phyloP scores from a whole-genome alignment of 1,140 invertebrate genomes.

The Diorhabda elongata region DNA sequence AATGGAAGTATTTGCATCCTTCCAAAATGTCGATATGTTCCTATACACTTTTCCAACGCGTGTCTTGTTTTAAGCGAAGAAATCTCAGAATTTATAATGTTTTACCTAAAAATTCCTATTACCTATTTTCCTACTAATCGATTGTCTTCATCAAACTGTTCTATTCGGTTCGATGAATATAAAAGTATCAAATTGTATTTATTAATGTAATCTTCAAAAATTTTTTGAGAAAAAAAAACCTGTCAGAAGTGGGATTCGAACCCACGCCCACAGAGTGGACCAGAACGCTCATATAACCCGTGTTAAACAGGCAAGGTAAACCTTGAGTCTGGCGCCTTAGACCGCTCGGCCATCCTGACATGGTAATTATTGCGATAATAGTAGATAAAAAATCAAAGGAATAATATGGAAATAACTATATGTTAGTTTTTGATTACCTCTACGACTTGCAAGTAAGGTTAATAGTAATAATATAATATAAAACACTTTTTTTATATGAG shows the following conservation, averaged over 20 bases:
- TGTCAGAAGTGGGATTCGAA: conserved; percentile 87
- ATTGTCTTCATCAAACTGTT: too few relatives aligned
- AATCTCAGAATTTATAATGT: not conserved
- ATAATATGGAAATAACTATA: not conserved
- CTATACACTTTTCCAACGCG: not conserved
- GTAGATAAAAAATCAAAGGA: not conserved
- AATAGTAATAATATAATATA: too few relatives aligned
- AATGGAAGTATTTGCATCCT: too few relatives aligned
- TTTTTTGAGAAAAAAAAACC: conserved; percentile 24
- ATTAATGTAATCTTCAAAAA: not conserved
- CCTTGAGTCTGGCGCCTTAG: conserved; percentile 66
- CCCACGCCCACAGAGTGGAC: conserved; percentile 81
- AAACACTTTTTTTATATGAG: too few relatives aligned
- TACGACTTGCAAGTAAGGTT: too few relatives aligned
- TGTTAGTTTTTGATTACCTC: too few relatives aligned
- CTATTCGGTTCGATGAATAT: not conserved
- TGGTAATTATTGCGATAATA: not conserved
- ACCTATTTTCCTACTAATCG: too few relatives aligned
- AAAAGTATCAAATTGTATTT: not conserved
- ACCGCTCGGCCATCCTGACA: conserved; percentile 50
- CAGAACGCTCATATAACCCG: conserved; percentile 56
- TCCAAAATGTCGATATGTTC: too few relatives aligned
- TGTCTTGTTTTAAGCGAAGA: not conserved
- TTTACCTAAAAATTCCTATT: not conserved
- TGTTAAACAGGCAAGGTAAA: conserved; percentile 8